Base-by-base conservation (phyloP, 2,888 invertebrate species). In the Lamellibrachia columna region DNA sequence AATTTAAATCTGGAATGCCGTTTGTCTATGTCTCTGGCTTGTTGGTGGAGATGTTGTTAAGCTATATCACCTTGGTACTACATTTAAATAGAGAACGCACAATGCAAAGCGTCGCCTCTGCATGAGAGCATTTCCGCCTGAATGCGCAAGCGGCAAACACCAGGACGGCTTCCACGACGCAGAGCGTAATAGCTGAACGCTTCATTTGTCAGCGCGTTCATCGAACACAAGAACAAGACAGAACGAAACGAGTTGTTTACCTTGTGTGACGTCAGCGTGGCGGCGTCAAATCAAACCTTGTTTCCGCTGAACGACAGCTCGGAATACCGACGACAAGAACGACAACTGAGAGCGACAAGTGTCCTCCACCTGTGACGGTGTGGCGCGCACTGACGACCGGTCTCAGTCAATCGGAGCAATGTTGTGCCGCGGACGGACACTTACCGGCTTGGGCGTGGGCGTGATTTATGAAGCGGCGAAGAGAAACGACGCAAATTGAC, bases 401-500 rank as follows among this genome's bases (percentile, higher is more conserved):
- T 75, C 75, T 75, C 15, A 15, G 75, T 15, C 75, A 75, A 22
- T 75, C 75, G 75, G 75, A 15, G 75, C 22, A n/a, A 6, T 22
- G 15, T 15, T 75, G 6, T n/a, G 75, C 11, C 75, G 6, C 15
- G 75, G 40, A 40, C 40, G 75, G n/a, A 75, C 75, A 11, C 22
- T 75, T 75, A 75, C n/a, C 75, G 75, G 75, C 22, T n/a, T 6
- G 75, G 22, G n/a, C 75, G 75, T 75, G 75, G 75, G 75, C 75
- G 75, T 75, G 75, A 75, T 75, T 75, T n/a, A 75, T 75, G 75
- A 75, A 75, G 2, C 15, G 22, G 75, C 75, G 75, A 75, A 75
- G 75, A 75, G 75, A 75, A 75, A 75, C 75, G 75, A 75, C 75
- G 22, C 75, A 75, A 75, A 75, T 75, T 75, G 75, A 75, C 75